phyloP scores from a whole-genome alignment of 2,888 invertebrate species.

The Steinernema carpocapsae region DNA sequence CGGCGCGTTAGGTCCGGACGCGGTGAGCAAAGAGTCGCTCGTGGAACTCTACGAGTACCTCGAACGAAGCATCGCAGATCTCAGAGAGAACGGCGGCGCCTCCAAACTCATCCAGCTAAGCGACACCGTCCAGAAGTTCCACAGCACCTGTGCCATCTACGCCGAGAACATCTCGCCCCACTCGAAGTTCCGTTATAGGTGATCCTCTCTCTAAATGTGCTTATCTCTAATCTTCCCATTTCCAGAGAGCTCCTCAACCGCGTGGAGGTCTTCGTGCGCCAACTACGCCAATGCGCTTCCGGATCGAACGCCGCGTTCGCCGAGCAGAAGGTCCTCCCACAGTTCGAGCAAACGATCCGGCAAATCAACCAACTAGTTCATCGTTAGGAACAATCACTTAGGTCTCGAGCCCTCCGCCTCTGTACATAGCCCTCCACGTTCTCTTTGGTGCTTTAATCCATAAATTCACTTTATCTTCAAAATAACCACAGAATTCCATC shows the following conservation, averaged over 20 bases:
- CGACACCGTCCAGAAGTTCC: slow-evolving; percentile 63
- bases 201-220: slow-evolving; percentile 30
- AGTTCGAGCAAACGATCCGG: slow-evolving; percentile 60
- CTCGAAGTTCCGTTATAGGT: slow-evolving; percentile 83
- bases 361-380: slow-evolving; percentile 65
- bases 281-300: slow-evolving; percentile 56
- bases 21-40: slow-evolving; percentile 55
- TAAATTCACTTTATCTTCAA: background rate
- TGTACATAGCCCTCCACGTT: slow-evolving; percentile 5
- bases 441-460: slow-evolving; percentile 19
- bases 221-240: background rate
- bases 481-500: slow-evolving; percentile 26
- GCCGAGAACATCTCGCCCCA: slow-evolving; percentile 85
- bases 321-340: slow-evolving; percentile 60
- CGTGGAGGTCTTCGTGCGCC: slow-evolving; percentile 63
- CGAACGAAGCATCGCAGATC: slow-evolving; percentile 41
- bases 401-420: slow-evolving; percentile 1
- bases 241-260: slow-evolving; percentile 70
- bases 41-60: slow-evolving; percentile 53
- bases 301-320: slow-evolving; percentile 45
- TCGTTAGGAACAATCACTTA: slow-evolving; percentile 46
- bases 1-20: slow-evolving; percentile 2
- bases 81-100: slow-evolving; percentile 17
- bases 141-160: slow-evolving; percentile 77
- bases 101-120: slow-evolving; percentile 51